Evolutionary conservation across 1,140 invertebrate genomes (phyloP), one percentile per base, ranked within the genome.

Genomic region (Drosophila mojavensis): DNA sequence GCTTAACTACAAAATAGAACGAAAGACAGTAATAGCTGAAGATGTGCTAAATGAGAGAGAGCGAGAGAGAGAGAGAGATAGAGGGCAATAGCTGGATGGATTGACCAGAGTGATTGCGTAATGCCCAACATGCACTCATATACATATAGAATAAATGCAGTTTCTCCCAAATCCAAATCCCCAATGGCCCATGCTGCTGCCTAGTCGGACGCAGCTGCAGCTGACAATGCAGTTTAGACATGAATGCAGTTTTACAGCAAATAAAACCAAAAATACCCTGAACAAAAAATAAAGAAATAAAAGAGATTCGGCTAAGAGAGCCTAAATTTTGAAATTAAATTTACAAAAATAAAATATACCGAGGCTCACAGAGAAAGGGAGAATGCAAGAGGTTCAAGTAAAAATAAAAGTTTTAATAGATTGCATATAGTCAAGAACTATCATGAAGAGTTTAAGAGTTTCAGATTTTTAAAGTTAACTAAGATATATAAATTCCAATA

Each of bases 171-270:
- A 5, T 5, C 28, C 48, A 48, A 24, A 7, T 24, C 9, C n/a
- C 13, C 36, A 26, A 54, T 13, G 36, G 10, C 33, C 54, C 36
- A 24, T 39, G n/a, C 41, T 47, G 6, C 9, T 47, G 17, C 4
- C 6, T 7, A 59, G 24, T 43, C 43, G 39, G 6, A 6, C 24
- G 13, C 41, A 66, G 61, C 41, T 74, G 70, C 70, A 74, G 43
- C 48, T 48, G 64, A 62, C 56, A 56, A 62, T 74, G 70, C 70
- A 74, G 48, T 61, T 74, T 62, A 26, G 45, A 30, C 30, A 36
- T 9, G 20, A n/a, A 20, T 58, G 55, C 36, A 56, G n/a, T 5
- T 33, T n/a, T 20, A 36, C 13, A 6, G 24, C 13, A 24, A 51
- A 62, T 33, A 36, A 50, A 51, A 51, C 6, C 45, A 51, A 28